Conservation (phyloP, 2,113 vertebrate species). For the Centropus unirufus region DNA sequence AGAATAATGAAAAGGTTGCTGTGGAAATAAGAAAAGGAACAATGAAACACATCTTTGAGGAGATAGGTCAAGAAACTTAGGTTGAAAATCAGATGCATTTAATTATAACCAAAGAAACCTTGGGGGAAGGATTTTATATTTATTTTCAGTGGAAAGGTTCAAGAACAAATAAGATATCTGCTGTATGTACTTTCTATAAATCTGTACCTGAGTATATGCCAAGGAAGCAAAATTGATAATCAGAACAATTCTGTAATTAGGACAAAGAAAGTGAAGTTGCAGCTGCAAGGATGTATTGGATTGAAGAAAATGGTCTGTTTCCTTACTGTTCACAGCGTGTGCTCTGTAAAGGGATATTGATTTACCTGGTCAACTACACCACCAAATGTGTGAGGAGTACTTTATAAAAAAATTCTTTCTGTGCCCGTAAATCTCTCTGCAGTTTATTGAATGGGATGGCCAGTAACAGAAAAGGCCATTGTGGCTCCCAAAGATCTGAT, state of each 20-base stretch:
- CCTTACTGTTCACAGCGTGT: not conserved
- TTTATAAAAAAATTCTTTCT: not conserved
- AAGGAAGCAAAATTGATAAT: not conserved
- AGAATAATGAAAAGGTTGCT: not conserved
- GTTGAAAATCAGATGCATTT: not conserved
- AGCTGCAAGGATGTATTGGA: not conserved
- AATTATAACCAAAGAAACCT: not conserved
- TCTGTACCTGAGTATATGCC: not conserved
- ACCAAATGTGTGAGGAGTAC: not conserved
- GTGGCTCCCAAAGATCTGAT: not conserved
- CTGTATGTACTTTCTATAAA: not conserved
- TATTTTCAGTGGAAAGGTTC: not conserved
- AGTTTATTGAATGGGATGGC: not conserved
- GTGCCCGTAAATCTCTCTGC: not conserved
- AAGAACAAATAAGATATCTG: not conserved
- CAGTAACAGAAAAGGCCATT: not conserved
- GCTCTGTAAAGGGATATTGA: not conserved
- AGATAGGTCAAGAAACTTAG: not conserved
- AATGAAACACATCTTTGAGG: not conserved
- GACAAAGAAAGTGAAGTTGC: not conserved
- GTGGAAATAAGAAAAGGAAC: constrained; percentile 8
- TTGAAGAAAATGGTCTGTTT: not conserved
- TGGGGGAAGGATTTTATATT: not conserved
- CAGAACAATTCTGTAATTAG: not conserved
- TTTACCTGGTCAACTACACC: not conserved